Evolutionary conservation across 2,888 invertebrate species (phyloP).

Genomic region (Griposia aprilina): DNA sequence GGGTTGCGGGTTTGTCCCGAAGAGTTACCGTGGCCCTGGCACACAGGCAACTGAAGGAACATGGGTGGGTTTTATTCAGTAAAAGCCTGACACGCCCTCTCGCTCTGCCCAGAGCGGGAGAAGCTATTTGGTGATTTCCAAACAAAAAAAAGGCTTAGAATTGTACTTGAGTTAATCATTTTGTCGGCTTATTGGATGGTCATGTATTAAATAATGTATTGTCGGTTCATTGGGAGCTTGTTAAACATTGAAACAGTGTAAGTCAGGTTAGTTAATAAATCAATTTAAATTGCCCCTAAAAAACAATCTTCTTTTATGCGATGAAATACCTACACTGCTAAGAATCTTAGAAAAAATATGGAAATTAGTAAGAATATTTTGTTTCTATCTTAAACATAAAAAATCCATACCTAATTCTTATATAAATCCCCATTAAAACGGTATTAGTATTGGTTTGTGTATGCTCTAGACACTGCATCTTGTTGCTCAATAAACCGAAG

Average conservation of each 20-base stretch:
- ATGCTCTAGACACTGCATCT: not conserved
- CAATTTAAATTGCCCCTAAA: not conserved
- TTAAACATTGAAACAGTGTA: not conserved
- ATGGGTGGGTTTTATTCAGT: too few relatives aligned
- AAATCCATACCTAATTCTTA: not conserved
- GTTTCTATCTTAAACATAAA: too few relatives aligned
- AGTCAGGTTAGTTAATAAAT: not conserved
- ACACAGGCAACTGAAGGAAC: too few relatives aligned
- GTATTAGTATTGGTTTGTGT: not conserved
- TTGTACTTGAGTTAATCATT: not conserved
- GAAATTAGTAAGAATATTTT: not conserved
- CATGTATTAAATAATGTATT: slow-evolving; percentile 5
- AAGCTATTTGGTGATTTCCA: too few relatives aligned
- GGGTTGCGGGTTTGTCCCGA: too few relatives aligned
- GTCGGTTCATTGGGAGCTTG: not conserved
- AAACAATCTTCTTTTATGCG: not conserved
- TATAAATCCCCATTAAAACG: not conserved
- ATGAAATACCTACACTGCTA: not conserved
- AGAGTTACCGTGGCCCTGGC: too few relatives aligned
- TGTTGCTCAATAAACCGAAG: not conserved
- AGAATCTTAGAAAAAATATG: not conserved
- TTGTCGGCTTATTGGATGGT: slow-evolving; percentile 14
- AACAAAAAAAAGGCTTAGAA: not conserved
- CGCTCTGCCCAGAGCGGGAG: too few relatives aligned
- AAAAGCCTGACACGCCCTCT: too few relatives aligned